phyloP scores from a whole-genome alignment of 2,113 vertebrate species.

The Bufo bufo region DNA sequence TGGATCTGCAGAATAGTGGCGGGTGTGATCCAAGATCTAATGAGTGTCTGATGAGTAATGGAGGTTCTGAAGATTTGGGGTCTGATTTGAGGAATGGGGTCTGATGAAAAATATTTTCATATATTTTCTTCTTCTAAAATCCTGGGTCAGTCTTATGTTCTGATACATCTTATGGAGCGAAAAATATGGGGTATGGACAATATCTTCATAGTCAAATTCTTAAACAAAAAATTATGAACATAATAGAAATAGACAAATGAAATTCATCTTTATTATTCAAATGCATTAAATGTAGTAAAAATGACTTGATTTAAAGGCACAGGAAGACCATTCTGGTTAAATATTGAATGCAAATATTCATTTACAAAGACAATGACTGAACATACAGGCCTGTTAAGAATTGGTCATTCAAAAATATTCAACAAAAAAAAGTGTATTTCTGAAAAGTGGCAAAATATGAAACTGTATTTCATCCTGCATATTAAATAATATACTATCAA shows the following conservation, averaged over 20 bases:
- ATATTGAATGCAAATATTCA: slow-evolving; percentile 87
- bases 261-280: slow-evolving; percentile 91
- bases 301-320: slow-evolving; percentile 99
- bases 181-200: too few relatives aligned
- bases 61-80: too few relatives aligned
- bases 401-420: slow-evolving; percentile 82
- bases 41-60: too few relatives aligned
- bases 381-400: slow-evolving; percentile 86
- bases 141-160: too few relatives aligned
- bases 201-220: too few relatives aligned
- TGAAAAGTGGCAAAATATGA: slow-evolving; percentile 67
- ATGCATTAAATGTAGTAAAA: slow-evolving; percentile 96
- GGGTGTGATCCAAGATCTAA: too few relatives aligned
- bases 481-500: slow-evolving; percentile 75
- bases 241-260: slow-evolving; percentile 60
- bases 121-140: too few relatives aligned
- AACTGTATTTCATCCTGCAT: slow-evolving; percentile 73
- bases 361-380: slow-evolving; percentile 92
- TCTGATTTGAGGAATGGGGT: too few relatives aligned
- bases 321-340: slow-evolving; percentile 95
- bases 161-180: too few relatives aligned
- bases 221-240: not conserved
- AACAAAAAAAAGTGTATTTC: slow-evolving; percentile 65
- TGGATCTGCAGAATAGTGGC: too few relatives aligned
- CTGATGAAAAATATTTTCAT: too few relatives aligned